Base-by-base conservation (phyloP, 2,888 invertebrate genomes). In the Argyra leucocephala region DNA sequence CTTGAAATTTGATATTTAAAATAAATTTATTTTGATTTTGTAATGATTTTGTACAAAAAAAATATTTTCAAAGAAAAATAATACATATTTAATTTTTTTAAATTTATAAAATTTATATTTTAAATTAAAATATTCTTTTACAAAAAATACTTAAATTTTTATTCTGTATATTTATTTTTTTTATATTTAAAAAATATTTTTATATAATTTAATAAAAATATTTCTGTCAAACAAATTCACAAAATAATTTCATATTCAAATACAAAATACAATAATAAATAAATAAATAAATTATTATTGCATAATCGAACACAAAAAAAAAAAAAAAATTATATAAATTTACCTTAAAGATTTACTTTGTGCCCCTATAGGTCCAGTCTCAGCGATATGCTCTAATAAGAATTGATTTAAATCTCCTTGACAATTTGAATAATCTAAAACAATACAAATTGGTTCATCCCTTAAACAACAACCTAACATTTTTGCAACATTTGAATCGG, bases 371-470 rank as follows among this genome's bases (percentile, higher is more conserved):
- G 85, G 83, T 36, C 85, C 84, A 60, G 87, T 86, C 78, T 91
- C 90, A 57, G 90, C 88, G 69, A 87, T 84, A 81, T 90, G 90
- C 74, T 89, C 87, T 76, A 89, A 88, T 73, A 92, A 83, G 81
- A 90, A 91, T 81, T 91, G 90, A 82, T 91, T 89, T 75, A 92
- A 84, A 82, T 92, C 92, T 65, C 91, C 91, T 74, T 86, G 84
- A 75, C 87, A 80, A 72, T 78, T 74, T 64, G 78, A 79, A 69
- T 79, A 87, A 80, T 92, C 91, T 73, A 89, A 83, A 67, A 92
- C 86, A 77, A 89, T 85, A 78, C 88, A 88, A 73, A 87, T 84
- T 64, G 91, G 89, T 74, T 89, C 88, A 70, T 87, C 85, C 66
- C 84, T 82, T 68, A 88, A 82, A 78, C 88, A 89, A 71, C 88